These are phyloP conservation scores for Netelia melanura DNA, from an alignment of 2,888 invertebrate species.

Conservation along the genomic window DNA sequence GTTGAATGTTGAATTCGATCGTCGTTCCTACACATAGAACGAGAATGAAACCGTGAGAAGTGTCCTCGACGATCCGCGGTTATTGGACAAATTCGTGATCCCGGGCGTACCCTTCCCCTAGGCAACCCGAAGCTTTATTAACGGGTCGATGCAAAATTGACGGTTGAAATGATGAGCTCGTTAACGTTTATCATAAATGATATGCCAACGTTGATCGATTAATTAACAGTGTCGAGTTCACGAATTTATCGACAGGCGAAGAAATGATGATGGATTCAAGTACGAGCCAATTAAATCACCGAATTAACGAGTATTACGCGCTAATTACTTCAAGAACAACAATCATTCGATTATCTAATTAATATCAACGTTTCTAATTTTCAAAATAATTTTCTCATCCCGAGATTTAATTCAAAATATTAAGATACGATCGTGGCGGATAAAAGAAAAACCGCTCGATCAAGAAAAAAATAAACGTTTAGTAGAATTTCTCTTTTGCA, in stretches of 20 bases:
- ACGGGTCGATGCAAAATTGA: slow-evolving; percentile 31
- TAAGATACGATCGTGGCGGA: too few relatives aligned
- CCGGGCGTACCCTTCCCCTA: neutral
- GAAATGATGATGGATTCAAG: neutral
- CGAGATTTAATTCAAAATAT: too few relatives aligned
- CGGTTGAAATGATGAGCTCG: slow-evolving; percentile 21
- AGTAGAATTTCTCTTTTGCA: too few relatives aligned
- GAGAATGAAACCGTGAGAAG: neutral
- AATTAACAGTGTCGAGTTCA: slow-evolving; percentile 28
- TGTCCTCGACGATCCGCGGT: slow-evolving; percentile 38
- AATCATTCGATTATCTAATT: too few relatives aligned
- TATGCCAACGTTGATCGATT: slow-evolving; percentile 37
- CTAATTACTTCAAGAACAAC: too few relatives aligned
- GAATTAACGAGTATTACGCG: neutral
- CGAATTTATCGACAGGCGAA: slow-evolving; percentile 13
- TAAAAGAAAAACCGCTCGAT: too few relatives aligned
- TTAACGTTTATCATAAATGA: slow-evolving; percentile 11
- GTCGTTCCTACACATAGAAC: neutral
- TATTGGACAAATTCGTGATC: slow-evolving; percentile 46
- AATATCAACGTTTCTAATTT: too few relatives aligned
- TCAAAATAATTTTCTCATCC: too few relatives aligned
- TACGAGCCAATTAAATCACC: slow-evolving; percentile 1
- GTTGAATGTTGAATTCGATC: neutral
- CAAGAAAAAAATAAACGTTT: too few relatives aligned
- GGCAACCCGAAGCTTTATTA: slow-evolving; percentile 4